phyloP scores from a whole-genome alignment of 2,888 invertebrate genomes.

The Oxyscelio sp. region DNA sequence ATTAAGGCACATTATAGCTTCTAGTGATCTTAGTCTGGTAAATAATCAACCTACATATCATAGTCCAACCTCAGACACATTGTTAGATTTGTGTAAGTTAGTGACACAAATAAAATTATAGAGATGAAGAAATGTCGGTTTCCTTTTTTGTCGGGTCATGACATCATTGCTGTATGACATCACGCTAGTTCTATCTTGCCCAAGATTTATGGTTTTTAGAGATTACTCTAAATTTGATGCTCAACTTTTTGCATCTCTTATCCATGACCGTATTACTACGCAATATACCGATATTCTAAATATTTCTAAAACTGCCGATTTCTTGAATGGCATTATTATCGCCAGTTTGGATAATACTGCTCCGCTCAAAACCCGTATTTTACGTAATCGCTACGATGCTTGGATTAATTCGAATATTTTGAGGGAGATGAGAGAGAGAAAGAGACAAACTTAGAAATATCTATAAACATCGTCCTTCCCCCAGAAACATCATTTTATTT shows the following conservation, averaged over 20 bases:
- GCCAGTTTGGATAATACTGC: not conserved
- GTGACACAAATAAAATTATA: no score
- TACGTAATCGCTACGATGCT: not conserved
- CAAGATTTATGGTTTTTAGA: not conserved
- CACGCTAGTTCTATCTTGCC: not conserved
- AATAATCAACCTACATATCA: no score
- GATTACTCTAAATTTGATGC: not conserved
- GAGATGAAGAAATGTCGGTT: not conserved
- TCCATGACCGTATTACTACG: no score
- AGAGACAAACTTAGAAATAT: not conserved
- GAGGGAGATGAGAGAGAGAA: not conserved
- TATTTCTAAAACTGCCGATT: no score
- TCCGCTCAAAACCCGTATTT: not conserved
- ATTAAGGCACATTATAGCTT: no score
- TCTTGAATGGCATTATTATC: not conserved
- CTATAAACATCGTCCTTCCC: not conserved
- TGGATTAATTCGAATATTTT: not conserved
- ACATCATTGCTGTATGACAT: not conserved
- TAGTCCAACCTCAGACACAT: no score
- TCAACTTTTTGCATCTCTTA: not conserved
- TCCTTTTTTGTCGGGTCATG: constrained; percentile 7
- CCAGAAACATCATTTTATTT: no score
- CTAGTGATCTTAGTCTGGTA: no score
- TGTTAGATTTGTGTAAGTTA: no score
- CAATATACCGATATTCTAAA: no score